Conservation (phyloP, 2,888 invertebrate genomes). For the Aquatica leii region DNA sequence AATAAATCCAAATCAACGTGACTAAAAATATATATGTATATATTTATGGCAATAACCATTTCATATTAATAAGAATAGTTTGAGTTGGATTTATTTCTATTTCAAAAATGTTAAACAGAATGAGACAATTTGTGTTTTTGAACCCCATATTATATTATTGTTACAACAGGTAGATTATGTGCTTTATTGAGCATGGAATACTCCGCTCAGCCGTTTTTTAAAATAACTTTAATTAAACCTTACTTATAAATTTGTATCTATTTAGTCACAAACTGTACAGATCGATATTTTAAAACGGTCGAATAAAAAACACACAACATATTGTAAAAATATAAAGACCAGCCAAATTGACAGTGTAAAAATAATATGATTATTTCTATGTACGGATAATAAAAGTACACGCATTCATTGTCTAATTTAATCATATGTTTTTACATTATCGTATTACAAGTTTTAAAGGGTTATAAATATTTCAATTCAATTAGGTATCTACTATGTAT, state of each 20-base stretch:
- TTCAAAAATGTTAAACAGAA: constrained; percentile 53
- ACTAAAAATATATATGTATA: constrained; percentile 28
- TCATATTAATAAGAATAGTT: constrained; percentile 43
- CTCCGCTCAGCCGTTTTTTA: constrained; percentile 49
- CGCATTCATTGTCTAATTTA: constrained; percentile 59
- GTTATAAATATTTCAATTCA: constrained; percentile 60
- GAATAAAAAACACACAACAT: constrained; percentile 28
- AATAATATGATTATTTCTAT: constrained; percentile 45
- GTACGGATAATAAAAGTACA: constrained; percentile 51
- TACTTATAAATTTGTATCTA: constrained; percentile 12
- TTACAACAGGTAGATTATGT: constrained; percentile 53
- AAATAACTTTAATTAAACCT: constrained; percentile 8
- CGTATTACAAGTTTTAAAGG: constrained; percentile 60
- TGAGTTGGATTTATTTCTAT: constrained; percentile 56
- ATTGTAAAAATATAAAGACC: constrained; percentile 50
- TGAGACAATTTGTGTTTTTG: constrained; percentile 47
- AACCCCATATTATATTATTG: constrained; percentile 33
- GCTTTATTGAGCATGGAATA: constrained; percentile 53
- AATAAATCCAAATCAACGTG: constrained; percentile 57
- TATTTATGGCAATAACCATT: constrained; percentile 30
- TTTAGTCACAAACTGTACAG: constrained; percentile 31
- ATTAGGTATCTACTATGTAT: constrained; percentile 54
- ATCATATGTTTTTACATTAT: constrained; percentile 60
- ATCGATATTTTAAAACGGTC: constrained; percentile 31
- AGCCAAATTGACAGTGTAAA: constrained; percentile 59